Conservation (phyloP, 2,113 vertebrate species). For the Gopherus evgoodei region DNA sequence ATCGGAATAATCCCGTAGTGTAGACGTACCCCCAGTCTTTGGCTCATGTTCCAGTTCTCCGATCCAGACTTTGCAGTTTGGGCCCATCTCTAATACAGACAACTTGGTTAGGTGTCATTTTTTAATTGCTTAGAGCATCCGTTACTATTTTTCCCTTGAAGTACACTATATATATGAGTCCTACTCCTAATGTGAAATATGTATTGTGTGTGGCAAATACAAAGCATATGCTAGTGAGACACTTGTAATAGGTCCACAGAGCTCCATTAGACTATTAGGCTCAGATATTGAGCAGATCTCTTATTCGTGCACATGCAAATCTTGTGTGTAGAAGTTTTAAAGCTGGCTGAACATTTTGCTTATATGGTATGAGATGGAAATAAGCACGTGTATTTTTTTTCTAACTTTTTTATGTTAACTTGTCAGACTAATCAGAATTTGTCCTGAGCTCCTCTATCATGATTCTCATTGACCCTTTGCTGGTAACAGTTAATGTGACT, state of each 20-base stretch:
- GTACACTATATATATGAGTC: background rate
- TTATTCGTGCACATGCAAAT: background rate
- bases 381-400: too few relatives aligned
- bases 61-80: background rate
- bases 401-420: background rate
- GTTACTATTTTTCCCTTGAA: rapidly evolving
- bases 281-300: background rate
- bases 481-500: background rate
- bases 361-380: rapidly evolving
- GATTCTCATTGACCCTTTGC: background rate
- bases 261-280: background rate
- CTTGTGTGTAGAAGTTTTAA: rapidly evolving
- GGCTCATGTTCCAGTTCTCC: slow-evolving; percentile 11
- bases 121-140: rapidly evolving
- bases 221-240: rapidly evolving
- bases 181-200: background rate
- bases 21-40: background rate
- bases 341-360: background rate
- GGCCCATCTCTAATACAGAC: background rate
- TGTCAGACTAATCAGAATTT: background rate
- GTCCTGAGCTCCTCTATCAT: background rate
- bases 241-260: rapidly evolving
- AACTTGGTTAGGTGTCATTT: background rate
- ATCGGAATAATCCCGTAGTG: too few relatives aligned
- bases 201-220: rapidly evolving